Percentiles rank a stretch among this genome's conserved stretches.
Conservation (phyloP, 2,888 invertebrate species). For the Micoletzkya japonica region DNA sequence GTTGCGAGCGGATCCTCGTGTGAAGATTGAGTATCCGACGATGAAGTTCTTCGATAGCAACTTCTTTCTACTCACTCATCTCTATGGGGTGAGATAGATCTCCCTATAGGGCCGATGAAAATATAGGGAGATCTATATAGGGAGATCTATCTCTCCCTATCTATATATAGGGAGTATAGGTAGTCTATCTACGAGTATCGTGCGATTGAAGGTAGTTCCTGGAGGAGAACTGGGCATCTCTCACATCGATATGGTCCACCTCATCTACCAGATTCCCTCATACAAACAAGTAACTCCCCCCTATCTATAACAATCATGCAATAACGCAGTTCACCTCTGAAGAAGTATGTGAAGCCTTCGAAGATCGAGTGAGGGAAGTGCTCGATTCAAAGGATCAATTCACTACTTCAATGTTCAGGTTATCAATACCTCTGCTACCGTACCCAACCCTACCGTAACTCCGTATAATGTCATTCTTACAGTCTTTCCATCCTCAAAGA, state of each 20-base stretch:
- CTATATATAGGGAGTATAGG: no score
- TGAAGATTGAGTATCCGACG: slow-evolving; percentile 58
- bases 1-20: slow-evolving; percentile 55
- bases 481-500: slow-evolving; percentile 59
- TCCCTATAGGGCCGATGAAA: no score
- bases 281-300: slow-evolving; percentile 55
- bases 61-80: slow-evolving; percentile 62
- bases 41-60: slow-evolving; percentile 62
- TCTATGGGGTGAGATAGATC: slow-evolving; percentile 62
- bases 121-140: no score
- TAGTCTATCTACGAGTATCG: no score
- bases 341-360: slow-evolving; percentile 52
- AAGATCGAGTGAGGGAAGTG: slow-evolving; percentile 43
- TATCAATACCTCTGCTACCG: not conserved
- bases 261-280: slow-evolving; percentile 53
- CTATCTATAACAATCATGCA: not conserved
- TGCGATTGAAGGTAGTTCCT: not conserved
- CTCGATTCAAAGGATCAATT: slow-evolving; percentile 40
- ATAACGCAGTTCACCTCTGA: slow-evolving; percentile 52
- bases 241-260: slow-evolving; percentile 57
- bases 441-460: not conserved
- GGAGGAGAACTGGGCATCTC: slow-evolving; percentile 43
- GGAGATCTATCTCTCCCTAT: no score
- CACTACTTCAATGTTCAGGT: slow-evolving; percentile 43
- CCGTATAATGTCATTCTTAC: slow-evolving; percentile 31